Conservation (phyloP, 2,797 vertebrate genomes). For the Limnodromus scolopaceus region DNA sequence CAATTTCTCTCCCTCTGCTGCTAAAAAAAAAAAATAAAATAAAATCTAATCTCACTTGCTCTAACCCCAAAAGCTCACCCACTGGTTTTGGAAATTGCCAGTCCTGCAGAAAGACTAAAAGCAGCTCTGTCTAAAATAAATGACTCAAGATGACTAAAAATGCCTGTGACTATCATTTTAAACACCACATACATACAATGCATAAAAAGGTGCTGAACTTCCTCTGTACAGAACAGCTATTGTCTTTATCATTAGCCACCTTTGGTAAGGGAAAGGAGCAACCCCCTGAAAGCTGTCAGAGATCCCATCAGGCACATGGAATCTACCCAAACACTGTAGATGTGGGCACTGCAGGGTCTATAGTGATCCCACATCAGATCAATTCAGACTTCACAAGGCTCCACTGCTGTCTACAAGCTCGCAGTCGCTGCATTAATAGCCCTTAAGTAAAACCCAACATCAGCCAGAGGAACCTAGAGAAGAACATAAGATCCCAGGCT, state of each 20-base stretch:
- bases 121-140: neutral
- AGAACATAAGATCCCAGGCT: neutral
- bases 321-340: neutral
- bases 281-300: neutral
- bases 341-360: neutral
- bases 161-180: neutral
- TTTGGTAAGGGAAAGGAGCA: neutral
- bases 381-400: neutral
- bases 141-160: rapidly evolving
- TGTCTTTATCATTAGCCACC: neutral
- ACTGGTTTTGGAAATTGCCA: neutral
- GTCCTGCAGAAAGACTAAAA: neutral
- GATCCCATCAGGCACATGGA: neutral
- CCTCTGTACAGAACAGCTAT: rapidly evolving
- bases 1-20: neutral
- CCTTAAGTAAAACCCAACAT: neutral
- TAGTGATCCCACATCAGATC: no score
- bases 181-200: rapidly evolving
- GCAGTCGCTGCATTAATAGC: neutral
- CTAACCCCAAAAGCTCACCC: neutral
- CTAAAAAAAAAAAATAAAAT: neutral
- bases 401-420: neutral
- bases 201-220: neutral
- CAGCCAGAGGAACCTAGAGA: neutral
- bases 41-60: neutral